Conservation (phyloP, 2,888 invertebrate species). For the Allacma fusca region DNA sequence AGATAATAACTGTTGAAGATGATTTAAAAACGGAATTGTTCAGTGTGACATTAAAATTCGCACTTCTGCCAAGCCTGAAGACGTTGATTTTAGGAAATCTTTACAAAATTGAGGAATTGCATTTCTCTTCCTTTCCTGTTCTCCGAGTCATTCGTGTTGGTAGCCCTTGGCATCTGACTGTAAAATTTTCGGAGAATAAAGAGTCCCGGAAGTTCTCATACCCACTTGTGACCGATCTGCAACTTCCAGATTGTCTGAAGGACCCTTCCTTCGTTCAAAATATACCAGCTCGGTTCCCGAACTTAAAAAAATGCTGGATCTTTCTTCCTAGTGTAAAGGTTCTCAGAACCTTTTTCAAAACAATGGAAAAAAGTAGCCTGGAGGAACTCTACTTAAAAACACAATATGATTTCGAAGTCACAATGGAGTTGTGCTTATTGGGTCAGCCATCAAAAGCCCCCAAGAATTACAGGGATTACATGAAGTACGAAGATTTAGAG, state of each 20-base stretch:
- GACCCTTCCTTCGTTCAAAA: slow-evolving; percentile 50
- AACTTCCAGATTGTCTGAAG: slow-evolving; percentile 56
- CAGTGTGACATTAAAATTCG: background rate
- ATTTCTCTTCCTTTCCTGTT: slow-evolving; percentile 47
- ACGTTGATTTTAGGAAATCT: slow-evolving; percentile 54
- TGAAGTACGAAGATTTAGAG: slow-evolving; percentile 46
- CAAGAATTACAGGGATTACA: slow-evolving; percentile 21
- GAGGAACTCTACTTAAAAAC: slow-evolving; percentile 56
- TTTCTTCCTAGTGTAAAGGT: slow-evolving; percentile 52
- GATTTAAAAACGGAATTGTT: slow-evolving; percentile 27
- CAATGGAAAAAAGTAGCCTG: slow-evolving; percentile 48
- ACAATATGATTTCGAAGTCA: slow-evolving; percentile 57
- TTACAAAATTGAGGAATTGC: slow-evolving; percentile 51
- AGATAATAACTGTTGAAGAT: slow-evolving; percentile 10
- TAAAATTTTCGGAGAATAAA: slow-evolving; percentile 46
- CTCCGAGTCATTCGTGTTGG: slow-evolving; percentile 54
- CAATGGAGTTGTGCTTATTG: slow-evolving; percentile 54
- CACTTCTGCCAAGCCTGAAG: slow-evolving; percentile 30
- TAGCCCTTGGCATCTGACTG: slow-evolving; percentile 54
- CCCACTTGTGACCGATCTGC: slow-evolving; percentile 43
- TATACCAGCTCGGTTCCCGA: slow-evolving; percentile 51
- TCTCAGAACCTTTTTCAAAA: slow-evolving; percentile 53
- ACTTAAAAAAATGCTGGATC: slow-evolving; percentile 52
- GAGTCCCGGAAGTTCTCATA: slow-evolving; percentile 38
- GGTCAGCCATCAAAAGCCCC: slow-evolving; percentile 35